Evolutionary conservation across 2,888 invertebrate species (phyloP), one percentile per base, ranked within the genome.

Genomic region (Atrina japonica): DNA sequence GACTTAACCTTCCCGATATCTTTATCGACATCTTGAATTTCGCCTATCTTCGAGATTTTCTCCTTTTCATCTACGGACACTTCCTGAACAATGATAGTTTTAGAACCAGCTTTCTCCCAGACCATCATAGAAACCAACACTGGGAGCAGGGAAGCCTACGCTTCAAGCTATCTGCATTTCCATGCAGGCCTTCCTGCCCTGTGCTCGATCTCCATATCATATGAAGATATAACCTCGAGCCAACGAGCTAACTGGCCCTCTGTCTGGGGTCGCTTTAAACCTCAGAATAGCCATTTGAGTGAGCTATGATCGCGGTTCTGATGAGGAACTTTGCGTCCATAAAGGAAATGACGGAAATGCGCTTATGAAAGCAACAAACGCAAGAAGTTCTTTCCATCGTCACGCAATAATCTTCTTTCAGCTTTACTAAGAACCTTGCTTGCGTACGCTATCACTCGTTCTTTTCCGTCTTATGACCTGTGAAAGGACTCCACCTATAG

Each of bases 241-340:
- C 75, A 78, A 49, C 78, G 40, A 5, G 73, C 73, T 29, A 68
- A 55, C 23, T 64, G 40, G 27, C 73, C 78, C 45, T 74, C 73
- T 1, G 69, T 76, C 1, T 75, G n/a, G n/a, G n/a, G n/a, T n/a
- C n/a, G n/a, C 61, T 43, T 77, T 77, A n/a, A 78, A 74, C 11
- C 50, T 71, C 25, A 27, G n/a, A n/a, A 63, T 11, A 77, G 40
- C 78, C 81, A 81, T 7, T 35, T 41, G 5, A 78, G 53, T 11
- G 78, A 72, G 2, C 67, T 53, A 66, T 82, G 80, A 58, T 81
- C 80, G n/a, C n/a, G 16, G 82, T 78, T 40, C 78, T 25, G 3
- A 82, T 43, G 0, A 71, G 6, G 47, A 81, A 80, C 21, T 58
- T n/a, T n/a, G 35, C 66, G 30, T 9, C 80, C 77, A 27, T 74